phyloP scores from a whole-genome alignment of 2,113 vertebrate genomes.

The Corynorhinus townsendii region DNA sequence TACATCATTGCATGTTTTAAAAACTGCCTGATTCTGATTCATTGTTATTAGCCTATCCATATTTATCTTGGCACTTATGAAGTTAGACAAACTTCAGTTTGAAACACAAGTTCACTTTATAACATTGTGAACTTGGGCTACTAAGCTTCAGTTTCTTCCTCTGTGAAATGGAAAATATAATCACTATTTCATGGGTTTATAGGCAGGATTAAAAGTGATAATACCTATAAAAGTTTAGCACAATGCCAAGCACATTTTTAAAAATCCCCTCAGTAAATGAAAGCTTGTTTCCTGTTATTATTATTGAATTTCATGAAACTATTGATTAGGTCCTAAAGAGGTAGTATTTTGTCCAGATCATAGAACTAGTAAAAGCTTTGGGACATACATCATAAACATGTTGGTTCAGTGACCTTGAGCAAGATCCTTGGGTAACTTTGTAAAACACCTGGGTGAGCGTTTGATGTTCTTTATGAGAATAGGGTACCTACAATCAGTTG shows the following conservation, averaged over 20 bases:
- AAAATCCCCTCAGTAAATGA: neutral
- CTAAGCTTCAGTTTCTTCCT: neutral
- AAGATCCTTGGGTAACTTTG: neutral
- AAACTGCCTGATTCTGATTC: neutral
- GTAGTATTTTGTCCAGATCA: neutral
- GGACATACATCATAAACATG: neutral
- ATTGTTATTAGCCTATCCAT: neutral
- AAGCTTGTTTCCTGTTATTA: neutral
- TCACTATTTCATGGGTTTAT: neutral
- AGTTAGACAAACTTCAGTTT: neutral
- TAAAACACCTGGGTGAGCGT: neutral
- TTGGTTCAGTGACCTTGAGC: neutral
- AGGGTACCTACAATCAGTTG: neutral
- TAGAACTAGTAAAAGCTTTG: neutral
- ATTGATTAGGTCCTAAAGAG: neutral
- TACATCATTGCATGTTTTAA: neutral
- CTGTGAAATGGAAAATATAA: neutral
- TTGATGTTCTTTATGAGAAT: neutral
- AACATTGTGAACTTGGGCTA: neutral
- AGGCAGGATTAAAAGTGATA: neutral
- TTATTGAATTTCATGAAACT: neutral
- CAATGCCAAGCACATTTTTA: neutral
- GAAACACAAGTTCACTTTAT: neutral
- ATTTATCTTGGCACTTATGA: neutral
- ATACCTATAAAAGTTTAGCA: neutral